Percentiles rank a stretch among this genome's conserved stretches.
phyloP scores from a whole-genome alignment of 1,140 invertebrate species.

The Monochamus saltuarius region DNA sequence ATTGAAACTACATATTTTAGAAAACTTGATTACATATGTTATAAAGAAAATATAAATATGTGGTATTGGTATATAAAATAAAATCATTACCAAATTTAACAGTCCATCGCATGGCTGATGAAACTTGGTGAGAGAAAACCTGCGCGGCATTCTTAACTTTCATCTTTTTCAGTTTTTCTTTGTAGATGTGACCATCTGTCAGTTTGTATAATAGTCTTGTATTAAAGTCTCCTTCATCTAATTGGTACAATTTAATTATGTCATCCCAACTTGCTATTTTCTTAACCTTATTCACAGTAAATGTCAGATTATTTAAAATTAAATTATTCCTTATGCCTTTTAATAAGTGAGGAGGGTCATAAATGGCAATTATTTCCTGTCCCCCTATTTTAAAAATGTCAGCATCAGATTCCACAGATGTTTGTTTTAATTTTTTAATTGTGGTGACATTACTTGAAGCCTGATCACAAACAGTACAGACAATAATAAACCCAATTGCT shows the following conservation, averaged over 20 bases:
- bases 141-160: slow-evolving; percentile 23
- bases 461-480: slow-evolving; percentile 40
- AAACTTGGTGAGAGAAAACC: slow-evolving; percentile 9
- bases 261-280: slow-evolving; percentile 30
- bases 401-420: slow-evolving; percentile 22
- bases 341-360: slow-evolving; percentile 42
- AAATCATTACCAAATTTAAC: too few species aligned
- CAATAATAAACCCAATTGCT: slow-evolving; percentile 33
- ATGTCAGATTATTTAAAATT: slow-evolving; percentile 36
- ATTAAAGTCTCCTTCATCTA: slow-evolving; percentile 11
- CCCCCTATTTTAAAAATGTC: slow-evolving; percentile 30
- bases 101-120: too few species aligned
- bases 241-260: slow-evolving; percentile 4
- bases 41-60: too few species aligned
- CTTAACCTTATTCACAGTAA: slow-evolving; percentile 10
- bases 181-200: slow-evolving; percentile 15
- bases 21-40: too few species aligned
- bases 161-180: slow-evolving; percentile 24
- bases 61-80: too few species aligned
- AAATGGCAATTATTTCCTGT: slow-evolving; percentile 36
- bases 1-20: too few species aligned
- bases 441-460: slow-evolving; percentile 31
- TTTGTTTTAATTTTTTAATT: slow-evolving; percentile 26
- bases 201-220: slow-evolving; percentile 7
- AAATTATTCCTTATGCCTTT: slow-evolving; percentile 44